Base-by-base conservation (phyloP, 2,888 invertebrate genomes). In the Eupithecia centaureata region DNA sequence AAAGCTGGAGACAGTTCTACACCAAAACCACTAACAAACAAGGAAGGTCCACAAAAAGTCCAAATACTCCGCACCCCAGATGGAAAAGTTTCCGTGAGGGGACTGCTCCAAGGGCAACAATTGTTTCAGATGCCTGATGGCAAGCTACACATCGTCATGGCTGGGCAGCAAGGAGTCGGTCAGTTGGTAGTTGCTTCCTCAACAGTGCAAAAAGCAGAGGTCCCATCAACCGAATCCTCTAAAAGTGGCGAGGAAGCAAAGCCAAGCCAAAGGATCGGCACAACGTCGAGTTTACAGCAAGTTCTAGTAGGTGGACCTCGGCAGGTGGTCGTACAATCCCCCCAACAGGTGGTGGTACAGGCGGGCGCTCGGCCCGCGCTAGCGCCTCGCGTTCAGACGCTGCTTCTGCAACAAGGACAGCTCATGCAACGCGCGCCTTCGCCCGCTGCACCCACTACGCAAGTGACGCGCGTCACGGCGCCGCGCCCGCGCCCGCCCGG, bases 81-180 rank as follows among this genome's bases (percentile, higher is more conserved):
- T 87, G 98, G 98, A 28, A 98, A 98, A 89, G 94, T 98, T 18
- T 97, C 98, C 78, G 98, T 99, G 1, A 95, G 97, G 70, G 99
- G 99, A 0, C 94, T 99, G 10, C 94, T 97, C 87, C 97, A 98
- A 57, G 98, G 98, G 63, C 99, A 99, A 84, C 98, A 98, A 83
- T 92, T 99, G 65, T 96, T 98, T 54, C 97, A 98, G 85, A 96
- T 98, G 95, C 96, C 98, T 0, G 98, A 99, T 86, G 99, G 99
- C 0, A 97, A 98, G 85, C 91, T 98, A 28, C 98, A 98, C 83
- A 96, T 98, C 22, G 94, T 97, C 38, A 96, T 95, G 84, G 94
- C 95, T 12, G 94, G 94, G 8, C 95, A 95, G 81, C 92, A 95
- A 56, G 94, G 94, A 18, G 86, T 91, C 69, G 92, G 93, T 2